Conservation (phyloP, 2,888 invertebrate species). For the Epistrophe grossulariae region DNA sequence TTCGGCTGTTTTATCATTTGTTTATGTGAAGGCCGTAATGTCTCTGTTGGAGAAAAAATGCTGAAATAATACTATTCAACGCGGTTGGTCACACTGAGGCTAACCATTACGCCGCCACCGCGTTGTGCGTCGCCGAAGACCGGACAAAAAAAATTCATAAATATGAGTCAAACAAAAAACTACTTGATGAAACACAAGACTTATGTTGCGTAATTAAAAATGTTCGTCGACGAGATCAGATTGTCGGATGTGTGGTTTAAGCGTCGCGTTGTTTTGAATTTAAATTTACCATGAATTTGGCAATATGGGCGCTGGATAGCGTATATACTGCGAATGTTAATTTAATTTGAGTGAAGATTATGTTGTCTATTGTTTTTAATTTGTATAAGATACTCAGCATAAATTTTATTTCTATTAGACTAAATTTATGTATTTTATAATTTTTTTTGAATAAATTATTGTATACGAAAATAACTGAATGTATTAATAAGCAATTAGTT, state of each 20-base stretch:
- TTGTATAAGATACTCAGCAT: neutral
- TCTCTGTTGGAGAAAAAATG: no score
- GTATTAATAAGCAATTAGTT: no score
- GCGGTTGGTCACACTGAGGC: neutral
- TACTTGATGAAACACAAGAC: constrained; percentile 46
- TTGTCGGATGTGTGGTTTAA: constrained; percentile 48
- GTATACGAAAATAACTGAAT: no score
- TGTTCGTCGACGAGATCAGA: constrained; percentile 26
- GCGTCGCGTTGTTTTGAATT: constrained; percentile 11
- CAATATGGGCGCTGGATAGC: neutral
- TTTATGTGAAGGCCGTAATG: no score
- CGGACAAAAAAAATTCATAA: constrained; percentile 7
- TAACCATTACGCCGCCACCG: neutral
- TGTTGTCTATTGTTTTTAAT: constrained; percentile 1
- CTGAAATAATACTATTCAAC: no score
- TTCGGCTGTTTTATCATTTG: no score
- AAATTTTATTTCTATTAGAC: no score
- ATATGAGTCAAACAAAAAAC: constrained; percentile 18
- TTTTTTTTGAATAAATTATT: no score
- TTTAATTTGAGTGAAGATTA: neutral
- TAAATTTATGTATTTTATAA: no score
- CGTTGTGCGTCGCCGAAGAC: neutral
- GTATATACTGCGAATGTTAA: neutral
- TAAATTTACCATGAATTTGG: constrained; percentile 15
- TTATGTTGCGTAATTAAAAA: constrained; percentile 47